Conservation (phyloP, 1,140 invertebrate species). For the Caenorhabditis remanei region DNA sequence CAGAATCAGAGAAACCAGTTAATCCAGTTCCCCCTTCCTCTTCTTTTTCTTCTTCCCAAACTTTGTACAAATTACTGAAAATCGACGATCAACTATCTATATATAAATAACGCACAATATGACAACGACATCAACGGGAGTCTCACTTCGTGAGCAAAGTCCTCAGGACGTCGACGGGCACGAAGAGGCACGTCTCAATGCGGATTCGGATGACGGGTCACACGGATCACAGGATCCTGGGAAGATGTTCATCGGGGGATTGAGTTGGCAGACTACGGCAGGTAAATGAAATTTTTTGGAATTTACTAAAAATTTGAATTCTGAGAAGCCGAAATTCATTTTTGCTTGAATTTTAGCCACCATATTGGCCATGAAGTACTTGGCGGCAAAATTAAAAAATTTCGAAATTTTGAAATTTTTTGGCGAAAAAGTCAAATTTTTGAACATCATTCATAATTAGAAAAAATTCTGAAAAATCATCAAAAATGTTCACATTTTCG, state of each 20-base stretch:
- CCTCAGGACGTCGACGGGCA: slow-evolving; percentile 35
- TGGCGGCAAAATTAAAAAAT: too few species aligned
- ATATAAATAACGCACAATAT: not conserved
- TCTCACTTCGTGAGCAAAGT: slow-evolving; percentile 11
- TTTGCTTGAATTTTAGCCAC: too few species aligned
- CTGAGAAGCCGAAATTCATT: too few species aligned
- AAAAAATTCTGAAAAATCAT: too few species aligned
- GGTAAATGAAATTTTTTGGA: too few species aligned
- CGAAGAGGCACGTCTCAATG: slow-evolving; percentile 61
- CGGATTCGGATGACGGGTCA: slow-evolving; percentile 64
- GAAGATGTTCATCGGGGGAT: slow-evolving; percentile 99
- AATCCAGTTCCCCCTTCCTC: not conserved
- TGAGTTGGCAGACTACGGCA: slow-evolving; percentile 99
- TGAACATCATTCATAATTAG: too few species aligned
- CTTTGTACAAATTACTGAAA: slow-evolving; percentile 21
- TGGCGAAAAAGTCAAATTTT: too few species aligned
- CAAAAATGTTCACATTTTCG: too few species aligned
- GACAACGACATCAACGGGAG: slow-evolving; percentile 18
- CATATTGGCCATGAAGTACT: too few species aligned
- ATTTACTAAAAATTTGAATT: too few species aligned
- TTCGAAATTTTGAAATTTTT: too few species aligned
- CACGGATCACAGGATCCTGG: slow-evolving; percentile 62
- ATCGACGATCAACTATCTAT: not conserved
- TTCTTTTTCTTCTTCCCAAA: not conserved
- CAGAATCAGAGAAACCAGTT: not conserved